Conservation (phyloP, 2,113 vertebrate species). For the Pithys albifrons region DNA sequence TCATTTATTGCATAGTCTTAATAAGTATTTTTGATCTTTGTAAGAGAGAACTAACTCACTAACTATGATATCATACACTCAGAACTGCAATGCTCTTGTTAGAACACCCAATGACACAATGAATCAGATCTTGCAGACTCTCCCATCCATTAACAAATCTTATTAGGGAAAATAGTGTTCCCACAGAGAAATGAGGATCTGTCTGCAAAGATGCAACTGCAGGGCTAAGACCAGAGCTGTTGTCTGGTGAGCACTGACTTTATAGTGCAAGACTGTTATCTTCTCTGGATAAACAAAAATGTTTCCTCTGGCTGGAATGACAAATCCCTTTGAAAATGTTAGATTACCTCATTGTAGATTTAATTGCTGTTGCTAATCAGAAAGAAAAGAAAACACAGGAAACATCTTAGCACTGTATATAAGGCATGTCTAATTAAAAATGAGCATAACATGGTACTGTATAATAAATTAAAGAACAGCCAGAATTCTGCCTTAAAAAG, state of each 20-base stretch:
- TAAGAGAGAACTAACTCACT: neutral
- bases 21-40: neutral
- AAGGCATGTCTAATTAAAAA: neutral
- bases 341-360: conserved; percentile 20
- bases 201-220: neutral
- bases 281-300: conserved; percentile 23
- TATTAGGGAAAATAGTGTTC: neutral
- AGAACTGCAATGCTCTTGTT: fast-evolving
- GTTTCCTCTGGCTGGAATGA: conserved; percentile 16
- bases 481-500: neutral
- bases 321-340: conserved; percentile 28
- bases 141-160: neutral
- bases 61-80: neutral
- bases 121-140: neutral
- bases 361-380: conserved; percentile 46
- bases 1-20: neutral
- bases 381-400: conserved; percentile 25
- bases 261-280: neutral
- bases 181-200: neutral
- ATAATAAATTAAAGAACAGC: neutral
- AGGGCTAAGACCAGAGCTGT: neutral
- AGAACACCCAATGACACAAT: neutral
- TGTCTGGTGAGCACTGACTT: neutral
- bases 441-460: neutral
- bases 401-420: neutral